These are phyloP conservation scores for Sminthurides aquaticus DNA, from an alignment of 2,888 invertebrate species.

Conservation along the genomic window DNA sequence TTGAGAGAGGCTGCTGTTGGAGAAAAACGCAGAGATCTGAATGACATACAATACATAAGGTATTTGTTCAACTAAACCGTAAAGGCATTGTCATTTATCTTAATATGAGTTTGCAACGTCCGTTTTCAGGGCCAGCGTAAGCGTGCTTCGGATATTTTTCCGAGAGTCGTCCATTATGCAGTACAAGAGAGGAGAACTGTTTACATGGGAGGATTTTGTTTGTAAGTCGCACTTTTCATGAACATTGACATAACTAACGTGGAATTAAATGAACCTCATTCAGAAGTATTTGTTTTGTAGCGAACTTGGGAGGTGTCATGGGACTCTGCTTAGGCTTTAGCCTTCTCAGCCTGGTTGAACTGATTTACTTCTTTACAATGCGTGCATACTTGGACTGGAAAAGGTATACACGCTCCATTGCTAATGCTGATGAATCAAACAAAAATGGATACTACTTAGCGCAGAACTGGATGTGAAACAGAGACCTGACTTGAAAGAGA, in stretches of 20 bases:
- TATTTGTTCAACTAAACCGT: no score
- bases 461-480: neutral
- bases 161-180: constrained; percentile 42
- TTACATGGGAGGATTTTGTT: constrained; percentile 43
- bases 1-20: constrained; percentile 34
- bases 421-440: neutral
- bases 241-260: neutral
- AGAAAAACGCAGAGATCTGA: constrained; percentile 31
- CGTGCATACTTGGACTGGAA: constrained; percentile 30
- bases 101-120: no score
- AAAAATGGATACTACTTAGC: neutral
- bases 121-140: constrained; percentile 40
- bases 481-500: neutral
- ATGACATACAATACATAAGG: constrained; percentile 39
- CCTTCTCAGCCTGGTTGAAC: constrained; percentile 36
- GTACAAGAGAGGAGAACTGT: constrained; percentile 42
- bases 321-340: constrained; percentile 39
- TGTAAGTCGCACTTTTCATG: constrained; percentile 22
- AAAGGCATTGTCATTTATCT: neutral
- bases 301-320: constrained; percentile 41
- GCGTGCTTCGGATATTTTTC: constrained; percentile 39
- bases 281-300: constrained; percentile 16
- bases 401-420: neutral
- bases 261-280: neutral
- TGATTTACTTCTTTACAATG: constrained; percentile 42